Evolutionary conservation across 2,113 vertebrate genomes (phyloP).

Genomic region (Podiceps cristatus): DNA sequence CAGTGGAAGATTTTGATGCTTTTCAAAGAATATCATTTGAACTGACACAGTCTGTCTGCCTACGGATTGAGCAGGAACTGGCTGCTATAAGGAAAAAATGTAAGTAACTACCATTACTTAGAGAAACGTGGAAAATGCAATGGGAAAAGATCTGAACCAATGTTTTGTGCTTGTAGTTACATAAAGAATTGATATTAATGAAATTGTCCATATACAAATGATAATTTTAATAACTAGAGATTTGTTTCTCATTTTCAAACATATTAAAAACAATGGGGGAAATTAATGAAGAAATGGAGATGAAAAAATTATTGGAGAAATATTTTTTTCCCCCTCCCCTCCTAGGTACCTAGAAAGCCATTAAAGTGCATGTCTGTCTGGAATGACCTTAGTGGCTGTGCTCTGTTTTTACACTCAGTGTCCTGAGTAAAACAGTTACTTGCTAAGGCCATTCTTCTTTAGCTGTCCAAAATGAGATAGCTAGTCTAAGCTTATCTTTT

Average conservation of each 20-base stretch:
- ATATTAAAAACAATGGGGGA: not conserved
- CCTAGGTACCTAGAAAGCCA: not conserved
- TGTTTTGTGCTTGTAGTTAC: not conserved
- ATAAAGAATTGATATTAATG: not conserved
- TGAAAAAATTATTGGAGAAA: not conserved
- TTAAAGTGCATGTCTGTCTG: not conserved
- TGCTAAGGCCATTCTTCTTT: not conserved
- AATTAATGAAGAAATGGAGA: not conserved
- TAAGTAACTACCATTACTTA: slow-evolving; percentile 74
- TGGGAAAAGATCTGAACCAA: not conserved
- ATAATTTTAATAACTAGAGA: not conserved
- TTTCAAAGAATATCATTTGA: slow-evolving; percentile 97
- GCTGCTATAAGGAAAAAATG: slow-evolving; percentile 87
- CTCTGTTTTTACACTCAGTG: not conserved
- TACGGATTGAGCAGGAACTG: slow-evolving; percentile 94
- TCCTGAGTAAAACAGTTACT: not conserved
- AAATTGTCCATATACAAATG: not conserved
- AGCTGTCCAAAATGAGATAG: not conserved
- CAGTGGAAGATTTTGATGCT: slow-evolving; percentile 97
- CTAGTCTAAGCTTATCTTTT: not conserved
- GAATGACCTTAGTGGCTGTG: not conserved
- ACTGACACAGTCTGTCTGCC: slow-evolving; percentile 94
- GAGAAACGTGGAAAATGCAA: not conserved
- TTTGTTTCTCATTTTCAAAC: not conserved
- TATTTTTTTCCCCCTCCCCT: not conserved